A percentile compares a stretch with the other conserved stretches of the same genome.
Evolutionary conservation across 2,797 vertebrate genomes (phyloP).

Genomic region (Urocyon cinereoargenteus): DNA sequence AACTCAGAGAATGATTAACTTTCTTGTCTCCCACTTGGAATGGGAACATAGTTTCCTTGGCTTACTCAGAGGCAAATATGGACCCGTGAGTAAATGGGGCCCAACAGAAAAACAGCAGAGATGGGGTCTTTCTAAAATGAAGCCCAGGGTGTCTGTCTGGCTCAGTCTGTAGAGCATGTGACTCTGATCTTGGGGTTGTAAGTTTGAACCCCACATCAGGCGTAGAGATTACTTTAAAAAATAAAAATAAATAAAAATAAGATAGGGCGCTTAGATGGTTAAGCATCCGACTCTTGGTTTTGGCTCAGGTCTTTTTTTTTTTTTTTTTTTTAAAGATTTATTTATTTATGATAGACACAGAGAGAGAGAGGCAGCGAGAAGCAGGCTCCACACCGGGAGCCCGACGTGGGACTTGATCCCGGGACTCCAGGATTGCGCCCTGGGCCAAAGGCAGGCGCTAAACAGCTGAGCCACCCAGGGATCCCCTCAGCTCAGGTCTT

Average conservation of each 20-base stretch:
- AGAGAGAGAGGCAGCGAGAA: too few relatives aligned
- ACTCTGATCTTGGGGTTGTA: background rate
- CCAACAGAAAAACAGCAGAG: background rate
- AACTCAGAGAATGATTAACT: background rate
- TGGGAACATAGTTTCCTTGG: background rate
- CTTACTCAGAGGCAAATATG: background rate
- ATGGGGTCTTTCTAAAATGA: background rate
- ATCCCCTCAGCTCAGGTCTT: background rate
- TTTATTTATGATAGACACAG: too few relatives aligned
- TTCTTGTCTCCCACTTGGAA: background rate
- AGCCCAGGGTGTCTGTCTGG: background rate
- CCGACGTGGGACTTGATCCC: too few relatives aligned
- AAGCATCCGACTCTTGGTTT: background rate
- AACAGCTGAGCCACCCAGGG: too few relatives aligned
- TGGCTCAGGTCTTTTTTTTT: background rate
- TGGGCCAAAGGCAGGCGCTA: too few relatives aligned
- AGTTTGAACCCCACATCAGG: background rate
- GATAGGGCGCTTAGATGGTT: background rate
- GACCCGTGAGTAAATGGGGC: background rate
- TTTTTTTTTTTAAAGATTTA: too few relatives aligned
- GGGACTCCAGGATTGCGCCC: too few relatives aligned
- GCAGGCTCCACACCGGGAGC: too few relatives aligned
- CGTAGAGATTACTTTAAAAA: background rate
- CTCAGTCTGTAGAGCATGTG: background rate
- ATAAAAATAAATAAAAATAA: background rate